A percentile compares a stretch with the other conserved stretches of the same genome.
phyloP scores from a whole-genome alignment of 2,888 invertebrate species.

The Brachypalpus laphriformis region DNA sequence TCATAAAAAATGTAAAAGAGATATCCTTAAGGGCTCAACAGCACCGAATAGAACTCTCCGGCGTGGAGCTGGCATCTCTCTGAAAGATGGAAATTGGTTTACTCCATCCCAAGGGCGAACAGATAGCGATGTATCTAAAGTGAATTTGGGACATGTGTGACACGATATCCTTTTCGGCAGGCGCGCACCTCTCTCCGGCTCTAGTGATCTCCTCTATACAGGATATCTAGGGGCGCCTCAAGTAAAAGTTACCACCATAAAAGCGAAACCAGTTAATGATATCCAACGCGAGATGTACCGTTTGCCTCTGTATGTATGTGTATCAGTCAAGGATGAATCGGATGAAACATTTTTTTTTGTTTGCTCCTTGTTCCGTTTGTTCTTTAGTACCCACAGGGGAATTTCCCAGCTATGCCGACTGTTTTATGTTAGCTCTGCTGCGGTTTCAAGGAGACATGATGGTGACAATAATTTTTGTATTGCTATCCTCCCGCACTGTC shows the following conservation, averaged over 20 bases:
- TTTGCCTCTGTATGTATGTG: neutral
- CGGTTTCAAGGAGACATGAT: slow-evolving; percentile 55
- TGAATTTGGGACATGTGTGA: slow-evolving; percentile 73
- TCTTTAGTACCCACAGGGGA: slow-evolving; percentile 49
- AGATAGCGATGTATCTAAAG: slow-evolving; percentile 58
- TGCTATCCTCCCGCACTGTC: slow-evolving; percentile 24
- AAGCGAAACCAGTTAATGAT: slow-evolving; percentile 62
- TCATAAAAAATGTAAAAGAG: slow-evolving; percentile 68
- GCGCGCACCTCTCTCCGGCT: neutral
- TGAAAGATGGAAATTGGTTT: slow-evolving; percentile 71
- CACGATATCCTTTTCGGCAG: slow-evolving; percentile 45
- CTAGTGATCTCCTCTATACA: neutral
- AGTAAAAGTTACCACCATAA: slow-evolving; percentile 56
- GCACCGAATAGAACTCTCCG: slow-evolving; percentile 2
- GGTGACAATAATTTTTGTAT: slow-evolving; percentile 71
- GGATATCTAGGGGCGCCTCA: slow-evolving; percentile 20
- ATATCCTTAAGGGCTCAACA: slow-evolving; percentile 60
- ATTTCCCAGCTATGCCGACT: slow-evolving; percentile 39
- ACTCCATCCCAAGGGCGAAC: slow-evolving; percentile 56
- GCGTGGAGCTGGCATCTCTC: slow-evolving; percentile 34
- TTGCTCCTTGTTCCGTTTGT: slow-evolving; percentile 38
- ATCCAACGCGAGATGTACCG: slow-evolving; percentile 34
- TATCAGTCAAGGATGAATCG: slow-evolving; percentile 19
- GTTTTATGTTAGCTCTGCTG: slow-evolving; percentile 48
- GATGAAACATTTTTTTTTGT: slow-evolving; percentile 20